Base-by-base conservation (phyloP, 2,888 invertebrate species). In the Drosophila koepferae region DNA sequence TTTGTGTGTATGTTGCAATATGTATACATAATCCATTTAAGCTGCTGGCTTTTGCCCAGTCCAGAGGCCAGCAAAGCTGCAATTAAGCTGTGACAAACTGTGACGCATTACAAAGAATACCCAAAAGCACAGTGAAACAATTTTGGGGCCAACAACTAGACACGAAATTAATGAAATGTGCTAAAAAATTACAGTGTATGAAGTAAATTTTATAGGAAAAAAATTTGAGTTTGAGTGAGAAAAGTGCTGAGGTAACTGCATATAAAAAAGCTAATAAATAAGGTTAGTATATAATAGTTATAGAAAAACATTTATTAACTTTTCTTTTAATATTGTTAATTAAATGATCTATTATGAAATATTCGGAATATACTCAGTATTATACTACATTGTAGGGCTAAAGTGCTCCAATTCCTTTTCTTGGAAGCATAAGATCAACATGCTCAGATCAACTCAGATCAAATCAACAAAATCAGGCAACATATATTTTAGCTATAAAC, bases 31-130 rank as follows among this genome's bases (percentile, higher is more conserved):
- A 88, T 74, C 86, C 72, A 72, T 80, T 76, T 82, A 88, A 86
- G 82, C 77, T 63, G 62, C 49, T 59, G 70, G 78, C 77, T 83
- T 72, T 43, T 55, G 63, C 58, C 55, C 67, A 56, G 76, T 69
- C 64, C 64, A 82, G 65, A 67, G 77, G 64, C 65, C 77, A 67
- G 66, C 70, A 79, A 82, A 83, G 71, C 83, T 73, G 66, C 77
- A 83, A 81, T 81, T 89, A 89, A 89, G 89, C 79, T 78, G 81
- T 75, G 72, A 73, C 78, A 80, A 82, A 77, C 84, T 81, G 84
- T 80, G 66, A 81, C 71, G 82, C 61, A 67, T 38, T 46, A 56
- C 49, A 49, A 18, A 20, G 49, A 31, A 40, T 14, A 60, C 60
- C 60, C 60, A 60, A n/a, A 3, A 16, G 60, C 40, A 40, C 40